Base-by-base conservation (phyloP, 2,888 invertebrate species). In the Synanthedon vespiformis region DNA sequence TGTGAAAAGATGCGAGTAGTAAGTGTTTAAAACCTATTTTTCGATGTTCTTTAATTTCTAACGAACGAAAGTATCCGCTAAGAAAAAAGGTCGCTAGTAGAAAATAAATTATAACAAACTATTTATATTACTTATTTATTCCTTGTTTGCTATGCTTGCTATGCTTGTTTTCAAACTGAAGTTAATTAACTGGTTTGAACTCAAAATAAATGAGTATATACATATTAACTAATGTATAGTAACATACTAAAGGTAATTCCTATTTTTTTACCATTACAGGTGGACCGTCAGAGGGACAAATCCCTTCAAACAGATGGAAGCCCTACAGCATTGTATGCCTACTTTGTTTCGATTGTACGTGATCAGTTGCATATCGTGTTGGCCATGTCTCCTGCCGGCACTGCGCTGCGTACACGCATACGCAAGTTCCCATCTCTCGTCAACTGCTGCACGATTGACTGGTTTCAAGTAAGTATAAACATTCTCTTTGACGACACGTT, bases 391-490 rank as follows among this genome's bases (percentile, higher is more conserved):
- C 96, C 93, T 0, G 96, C 96, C 59, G 97, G 97, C 4, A 94
- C 95, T 48, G 91, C 93, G 5, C 92, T 97, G 70, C 88, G 95
- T 51, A 92, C 91, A 62, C 89, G 95, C 53, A 92, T 97, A 40
- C 89, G 97, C 53, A 97, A 96, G 76, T 98, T 97, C 74, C 97
- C 97, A 0, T 92, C 96, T 0, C 90, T 98, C 18, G 95, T 97
- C 55, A 98, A 97, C 74, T 97, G 97, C 73, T 97, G 97, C 70
- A 97, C 97, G 1, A 97, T 97, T 57, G 96, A 97, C 75, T 97
- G 97, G 97, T 95, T 97, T 77, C 96, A 95, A 88, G 90, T 90
- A 57, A 44, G n/a, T 13, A 3, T 18, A 18, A 18, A 18, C 18
- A 2, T 18, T 18, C 3, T 2, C 18, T 18, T 18, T 18, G 18